Base-by-base conservation (phyloP, 2,888 invertebrate species). In the Scaptomyza tumidula region DNA sequence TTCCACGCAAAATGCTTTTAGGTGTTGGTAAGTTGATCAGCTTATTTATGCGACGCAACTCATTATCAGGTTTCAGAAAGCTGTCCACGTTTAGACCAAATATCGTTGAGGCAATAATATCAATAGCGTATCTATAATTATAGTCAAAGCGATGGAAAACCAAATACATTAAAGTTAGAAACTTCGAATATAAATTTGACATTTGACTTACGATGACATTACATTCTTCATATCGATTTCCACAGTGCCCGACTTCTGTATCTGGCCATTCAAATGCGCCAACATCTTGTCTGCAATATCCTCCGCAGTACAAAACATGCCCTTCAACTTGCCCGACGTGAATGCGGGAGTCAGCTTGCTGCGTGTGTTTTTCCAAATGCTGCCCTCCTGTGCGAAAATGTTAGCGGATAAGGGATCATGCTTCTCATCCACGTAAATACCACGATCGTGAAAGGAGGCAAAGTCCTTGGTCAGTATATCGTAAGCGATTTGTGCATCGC, bases 291-390 rank as follows among this genome's bases (percentile, higher is more conserved):
- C 89, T 0, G 94, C 94, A 54, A 94, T 93, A 11, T 93, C 92
- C 50, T 94, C 92, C 9, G 95, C 93, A 0, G 94, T 93, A 0
- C 93, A 91, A 78, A 94, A 95, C 94, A 95, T 95, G 0, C 92
- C 93, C 86, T 94, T 95, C 37, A 96, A 88, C 89, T 95, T 95
- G 7, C 94, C 95, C 0, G 95, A 93, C 0, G 95, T 94, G 84
- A 95, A 96, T 0, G 94, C 93, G 0, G 95, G 94, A 0, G 95
- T 93, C 81, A 96, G 91, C 82, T 95, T 95, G 0, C 93, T 76
- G 6, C 96, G 93, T 45, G 95, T 88, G 31, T 91, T 92, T 88
- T 93, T 95, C 96, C 96, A 96, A 64, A 93, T 93, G 24, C 93
- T 64, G 0, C 91, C 91, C 41, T 86, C 81, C 53, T 90, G 88